These are phyloP conservation scores for Nomada ruficornis DNA, from an alignment of 2,888 invertebrate species.

Conservation along the genomic window DNA sequence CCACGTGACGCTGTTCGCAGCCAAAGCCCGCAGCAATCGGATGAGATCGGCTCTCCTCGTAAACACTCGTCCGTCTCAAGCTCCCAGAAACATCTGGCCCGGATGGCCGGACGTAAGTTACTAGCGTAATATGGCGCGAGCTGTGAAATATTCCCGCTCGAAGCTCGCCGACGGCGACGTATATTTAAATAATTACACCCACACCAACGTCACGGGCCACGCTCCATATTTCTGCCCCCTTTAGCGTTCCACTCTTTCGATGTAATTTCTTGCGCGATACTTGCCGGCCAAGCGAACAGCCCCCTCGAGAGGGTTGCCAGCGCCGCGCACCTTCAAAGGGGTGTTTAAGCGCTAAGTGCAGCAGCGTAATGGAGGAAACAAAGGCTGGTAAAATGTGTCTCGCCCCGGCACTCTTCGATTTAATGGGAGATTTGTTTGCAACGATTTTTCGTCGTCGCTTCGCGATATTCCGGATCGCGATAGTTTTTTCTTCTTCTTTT, in stretches of 20 bases:
- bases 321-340: conserved; percentile 31
- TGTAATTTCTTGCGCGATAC: conserved; percentile 60
- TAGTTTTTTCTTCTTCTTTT: neutral
- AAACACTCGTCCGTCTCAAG: conserved; percentile 62
- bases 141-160: conserved; percentile 74
- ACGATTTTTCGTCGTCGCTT: neutral
- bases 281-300: conserved; percentile 26
- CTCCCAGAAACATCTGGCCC: conserved; percentile 74
- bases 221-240: conserved; percentile 40
- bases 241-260: conserved; percentile 30
- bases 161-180: conserved; percentile 65
- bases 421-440: conserved; percentile 21
- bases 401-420: conserved; percentile 19
- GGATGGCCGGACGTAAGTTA: conserved; percentile 74
- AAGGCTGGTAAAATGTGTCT: conserved; percentile 8
- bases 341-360: conserved; percentile 58
- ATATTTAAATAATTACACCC: conserved; percentile 75
- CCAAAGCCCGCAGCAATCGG: conserved; percentile 45
- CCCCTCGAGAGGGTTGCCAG: conserved; percentile 17
- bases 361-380: conserved; percentile 12
- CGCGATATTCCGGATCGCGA: no score
- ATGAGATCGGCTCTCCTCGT: conserved; percentile 58
- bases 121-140: conserved; percentile 75
- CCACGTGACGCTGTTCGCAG: conserved; percentile 62
- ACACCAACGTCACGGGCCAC: conserved; percentile 5